These are phyloP conservation scores for Tetrax tetrax DNA, from an alignment of 2,113 vertebrate species.

Conservation along the genomic window DNA sequence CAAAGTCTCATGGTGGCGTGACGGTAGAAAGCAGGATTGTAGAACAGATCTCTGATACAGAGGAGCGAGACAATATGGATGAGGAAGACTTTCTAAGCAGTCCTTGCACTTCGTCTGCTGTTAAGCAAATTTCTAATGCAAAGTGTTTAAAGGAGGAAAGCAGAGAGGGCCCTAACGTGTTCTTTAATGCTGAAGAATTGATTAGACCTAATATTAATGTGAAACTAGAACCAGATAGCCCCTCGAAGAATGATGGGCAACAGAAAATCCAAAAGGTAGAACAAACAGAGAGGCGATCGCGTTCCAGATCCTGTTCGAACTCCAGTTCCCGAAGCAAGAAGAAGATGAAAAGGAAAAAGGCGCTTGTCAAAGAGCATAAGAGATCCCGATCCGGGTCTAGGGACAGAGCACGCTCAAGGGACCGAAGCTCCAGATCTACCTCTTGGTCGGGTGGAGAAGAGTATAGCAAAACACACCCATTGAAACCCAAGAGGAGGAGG, in stretches of 20 bases:
- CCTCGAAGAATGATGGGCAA: slow-evolving; percentile 23
- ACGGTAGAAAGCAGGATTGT: slow-evolving; percentile 37
- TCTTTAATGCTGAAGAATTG: slow-evolving; percentile 59
- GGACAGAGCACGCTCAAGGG: slow-evolving; percentile 61
- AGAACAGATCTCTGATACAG: slow-evolving; percentile 56
- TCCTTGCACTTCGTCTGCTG: slow-evolving; percentile 29
- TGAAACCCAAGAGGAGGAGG: slow-evolving; percentile 62
- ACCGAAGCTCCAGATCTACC: slow-evolving; percentile 66
- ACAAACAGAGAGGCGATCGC: slow-evolving; percentile 46
- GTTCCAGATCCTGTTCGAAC: slow-evolving; percentile 70
- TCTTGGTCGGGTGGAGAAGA: slow-evolving; percentile 69
- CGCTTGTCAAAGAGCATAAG: slow-evolving; percentile 34
- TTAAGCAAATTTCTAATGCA: not conserved
- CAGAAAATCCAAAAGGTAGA: slow-evolving; percentile 17
- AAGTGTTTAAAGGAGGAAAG: slow-evolving; percentile 55
- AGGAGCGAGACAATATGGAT: not conserved
- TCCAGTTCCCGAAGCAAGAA: slow-evolving; percentile 71
- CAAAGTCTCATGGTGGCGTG: not conserved
- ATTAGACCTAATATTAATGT: slow-evolving; percentile 54
- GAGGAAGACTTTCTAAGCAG: slow-evolving; percentile 1
- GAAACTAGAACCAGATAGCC: slow-evolving; percentile 52
- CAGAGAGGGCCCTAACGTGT: slow-evolving; percentile 44
- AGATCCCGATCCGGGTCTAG: slow-evolving; percentile 53
- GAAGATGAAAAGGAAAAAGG: slow-evolving; percentile 72
- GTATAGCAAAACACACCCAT: slow-evolving; percentile 13